phyloP scores from a whole-genome alignment of 2,113 vertebrate genomes.

The Dasyprocta punctata region DNA sequence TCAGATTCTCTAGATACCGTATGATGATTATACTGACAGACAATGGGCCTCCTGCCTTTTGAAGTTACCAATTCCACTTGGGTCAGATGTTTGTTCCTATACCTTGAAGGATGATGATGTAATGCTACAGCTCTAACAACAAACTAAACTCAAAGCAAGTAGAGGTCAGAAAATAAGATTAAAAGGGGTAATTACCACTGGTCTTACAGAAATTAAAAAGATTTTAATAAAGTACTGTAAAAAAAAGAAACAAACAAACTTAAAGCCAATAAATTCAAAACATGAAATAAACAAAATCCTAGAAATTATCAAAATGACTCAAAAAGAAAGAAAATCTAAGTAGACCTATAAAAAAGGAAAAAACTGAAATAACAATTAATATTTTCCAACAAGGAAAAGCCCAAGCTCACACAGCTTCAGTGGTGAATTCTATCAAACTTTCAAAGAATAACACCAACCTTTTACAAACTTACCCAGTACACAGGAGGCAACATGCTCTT shows the following conservation, averaged over 20 bases:
- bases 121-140: neutral
- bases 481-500: neutral
- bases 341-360: neutral
- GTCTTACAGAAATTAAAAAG: neutral
- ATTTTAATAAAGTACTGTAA: neutral
- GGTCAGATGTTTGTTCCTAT: neutral
- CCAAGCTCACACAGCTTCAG: neutral
- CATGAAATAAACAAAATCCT: neutral
- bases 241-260: neutral
- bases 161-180: neutral
- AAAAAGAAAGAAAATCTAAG: constrained; percentile 24
- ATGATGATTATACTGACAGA: neutral
- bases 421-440: neutral
- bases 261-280: neutral
- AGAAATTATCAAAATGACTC: constrained; percentile 4
- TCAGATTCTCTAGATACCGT: neutral
- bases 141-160: neutral
- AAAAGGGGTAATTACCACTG: neutral
- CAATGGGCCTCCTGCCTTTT: neutral
- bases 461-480: neutral
- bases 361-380: neutral
- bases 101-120: neutral
- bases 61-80: neutral
- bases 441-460: neutral
- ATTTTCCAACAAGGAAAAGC: neutral